These are phyloP conservation scores for Griposia aprilina DNA, from an alignment of 2,888 invertebrate species.

Conservation along the genomic window DNA sequence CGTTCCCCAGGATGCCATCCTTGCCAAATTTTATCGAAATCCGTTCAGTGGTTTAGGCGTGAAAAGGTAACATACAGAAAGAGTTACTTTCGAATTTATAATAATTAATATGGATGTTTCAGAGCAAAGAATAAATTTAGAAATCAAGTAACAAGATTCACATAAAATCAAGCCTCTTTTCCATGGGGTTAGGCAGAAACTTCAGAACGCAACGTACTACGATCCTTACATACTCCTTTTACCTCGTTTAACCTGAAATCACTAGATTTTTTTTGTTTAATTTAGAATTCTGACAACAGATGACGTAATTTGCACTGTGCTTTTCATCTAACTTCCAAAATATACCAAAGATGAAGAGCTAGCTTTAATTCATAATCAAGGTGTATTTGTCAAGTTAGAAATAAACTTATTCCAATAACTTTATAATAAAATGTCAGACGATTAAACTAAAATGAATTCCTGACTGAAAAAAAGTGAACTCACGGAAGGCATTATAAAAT, in stretches of 20 bases:
- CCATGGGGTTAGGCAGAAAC: background rate
- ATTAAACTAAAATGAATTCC: constrained; percentile 32
- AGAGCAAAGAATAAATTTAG: background rate
- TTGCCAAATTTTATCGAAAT: no score
- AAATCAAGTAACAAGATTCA: background rate
- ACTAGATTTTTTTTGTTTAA: background rate
- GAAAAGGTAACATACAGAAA: no score
- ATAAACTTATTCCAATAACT: background rate
- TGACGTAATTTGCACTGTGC: background rate
- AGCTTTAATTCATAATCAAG: background rate
- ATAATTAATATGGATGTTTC: background rate
- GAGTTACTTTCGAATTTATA: no score
- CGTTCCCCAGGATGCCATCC: no score
- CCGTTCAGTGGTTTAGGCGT: no score
- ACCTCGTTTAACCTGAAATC: background rate
- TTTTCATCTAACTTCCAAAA: background rate
- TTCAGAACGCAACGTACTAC: background rate
- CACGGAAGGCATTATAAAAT: constrained; percentile 51
- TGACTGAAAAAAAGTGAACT: constrained; percentile 25
- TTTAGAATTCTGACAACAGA: background rate
- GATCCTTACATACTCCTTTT: background rate
- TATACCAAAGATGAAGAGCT: background rate
- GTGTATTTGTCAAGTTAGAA: background rate
- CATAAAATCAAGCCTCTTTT: background rate
- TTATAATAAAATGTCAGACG: background rate